Percentiles rank a stretch among this genome's conserved stretches.
Conservation (phyloP, 2,888 invertebrate genomes). For the Imbricaverruca yamaguchii region DNA sequence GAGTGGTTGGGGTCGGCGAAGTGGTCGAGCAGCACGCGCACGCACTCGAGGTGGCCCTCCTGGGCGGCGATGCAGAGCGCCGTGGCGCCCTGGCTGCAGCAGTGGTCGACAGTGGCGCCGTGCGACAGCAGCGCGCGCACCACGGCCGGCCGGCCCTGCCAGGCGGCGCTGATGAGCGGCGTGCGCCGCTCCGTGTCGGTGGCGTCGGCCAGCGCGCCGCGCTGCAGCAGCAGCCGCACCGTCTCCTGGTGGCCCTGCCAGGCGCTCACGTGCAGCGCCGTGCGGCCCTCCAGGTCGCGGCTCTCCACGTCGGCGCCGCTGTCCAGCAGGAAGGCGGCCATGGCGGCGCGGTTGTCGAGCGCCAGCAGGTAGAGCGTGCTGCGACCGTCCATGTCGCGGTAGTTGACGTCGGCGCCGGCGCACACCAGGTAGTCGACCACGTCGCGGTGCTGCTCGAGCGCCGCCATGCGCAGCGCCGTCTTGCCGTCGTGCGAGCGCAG, state of each 20-base stretch:
- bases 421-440: conserved; percentile 58
- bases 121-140: conserved; percentile 69
- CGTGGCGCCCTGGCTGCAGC: conserved; percentile 80
- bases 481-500: conserved; percentile 85
- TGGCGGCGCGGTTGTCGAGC: conserved; percentile 72
- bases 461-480: conserved; percentile 68
- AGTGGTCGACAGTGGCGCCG: conserved; percentile 77
- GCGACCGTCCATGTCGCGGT: conserved; percentile 83
- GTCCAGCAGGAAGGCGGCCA: conserved; percentile 67
- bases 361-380: conserved; percentile 87
- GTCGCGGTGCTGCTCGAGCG: conserved; percentile 75
- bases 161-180: conserved; percentile 87
- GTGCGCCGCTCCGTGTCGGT: conserved; percentile 79
- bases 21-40: conserved; percentile 52
- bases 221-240: conserved; percentile 71
- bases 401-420: conserved; percentile 74
- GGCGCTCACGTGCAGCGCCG: conserved; percentile 79
- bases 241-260: conserved; percentile 86
- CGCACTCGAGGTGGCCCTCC: conserved; percentile 90
- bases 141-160: conserved; percentile 85
- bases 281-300: conserved; percentile 82
- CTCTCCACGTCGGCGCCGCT: conserved; percentile 76
- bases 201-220: conserved; percentile 79
- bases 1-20: conserved; percentile 44
- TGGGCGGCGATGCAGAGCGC: conserved; percentile 90